Conservation (phyloP, 2,113 vertebrate genomes). For the Mormoops blainvillei region DNA sequence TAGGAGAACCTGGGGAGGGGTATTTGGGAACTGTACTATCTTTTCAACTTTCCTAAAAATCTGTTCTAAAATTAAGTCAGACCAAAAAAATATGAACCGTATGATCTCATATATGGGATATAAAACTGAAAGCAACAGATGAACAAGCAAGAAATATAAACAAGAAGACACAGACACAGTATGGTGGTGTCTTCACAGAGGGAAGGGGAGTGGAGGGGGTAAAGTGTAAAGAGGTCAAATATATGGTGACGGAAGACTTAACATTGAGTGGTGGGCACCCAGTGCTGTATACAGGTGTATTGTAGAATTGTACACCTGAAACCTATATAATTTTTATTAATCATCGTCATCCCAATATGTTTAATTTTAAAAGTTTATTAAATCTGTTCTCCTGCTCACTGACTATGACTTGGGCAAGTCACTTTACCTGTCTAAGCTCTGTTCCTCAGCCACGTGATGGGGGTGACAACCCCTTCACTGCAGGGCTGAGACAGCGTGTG, state of each 20-base stretch:
- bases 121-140: neutral
- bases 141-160: neutral
- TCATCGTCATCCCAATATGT: neutral
- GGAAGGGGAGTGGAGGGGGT: neutral
- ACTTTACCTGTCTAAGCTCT: neutral
- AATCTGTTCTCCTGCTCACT: neutral
- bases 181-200: neutral
- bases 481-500: neutral
- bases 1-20: neutral
- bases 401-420: neutral
- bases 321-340: neutral
- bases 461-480: neutral
- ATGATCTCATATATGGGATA: neutral
- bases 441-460: neutral
- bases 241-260: neutral
- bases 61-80: neutral
- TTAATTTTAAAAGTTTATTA: neutral
- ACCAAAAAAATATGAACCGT: neutral
- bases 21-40: neutral
- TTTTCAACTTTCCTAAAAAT: slow-evolving; percentile 17
- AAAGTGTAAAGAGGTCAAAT: neutral
- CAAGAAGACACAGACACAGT: neutral
- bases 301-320: neutral
- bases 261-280: neutral
- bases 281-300: neutral